Evolutionary conservation across 64 coral and sea anemone species (phyloP), one percentile per base, ranked within the genome.

Genomic region (Catalaphyllia jardinei): DNA sequence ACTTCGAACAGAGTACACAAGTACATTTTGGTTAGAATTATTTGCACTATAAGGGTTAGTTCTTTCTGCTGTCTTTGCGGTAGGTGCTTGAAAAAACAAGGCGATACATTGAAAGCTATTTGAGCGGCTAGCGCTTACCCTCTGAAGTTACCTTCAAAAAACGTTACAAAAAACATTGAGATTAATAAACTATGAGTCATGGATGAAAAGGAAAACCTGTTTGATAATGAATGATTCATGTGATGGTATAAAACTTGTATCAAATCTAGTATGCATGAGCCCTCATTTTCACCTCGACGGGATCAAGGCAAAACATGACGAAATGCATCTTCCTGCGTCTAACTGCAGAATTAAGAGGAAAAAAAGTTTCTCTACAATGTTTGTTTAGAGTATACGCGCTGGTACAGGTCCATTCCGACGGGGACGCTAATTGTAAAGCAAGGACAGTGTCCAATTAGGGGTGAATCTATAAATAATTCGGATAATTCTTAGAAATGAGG

Each of bases 311-410:
- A 39, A 39, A 24, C 38, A n/a, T 51, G 35, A 24, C 46, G 38
- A 77, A 49, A 77, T 77, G 39, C 20, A 77, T 51, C 20, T 77
- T 77, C 38, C 75, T 77, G 75, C 75, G 75, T 77, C 24, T 77
- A 42, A 5, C 75, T 77, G 75, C 10, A 38, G 30, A 74, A 74
- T 38, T 77, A 77, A 20, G 18, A 77, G 75, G 75, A 77, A 77
- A 77, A 77, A n/a, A 77, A 51, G 39, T 51, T 51, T 19, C 0
- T 77, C 35, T 51, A 4, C 38, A 77, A 77, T 77, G 75, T 77
- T 77, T 77, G 75, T 4, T 77, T 20, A 77, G 75, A 24, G 75
- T 1, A 51, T 77, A 42, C 38, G 75, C 75, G 75, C 17, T 51
- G 38, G 38, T 39, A 39, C 4, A 39, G 38, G 2, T 39, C 4